Conservation (phyloP, 2,113 vertebrate genomes). For the Ondatra zibethicus region DNA sequence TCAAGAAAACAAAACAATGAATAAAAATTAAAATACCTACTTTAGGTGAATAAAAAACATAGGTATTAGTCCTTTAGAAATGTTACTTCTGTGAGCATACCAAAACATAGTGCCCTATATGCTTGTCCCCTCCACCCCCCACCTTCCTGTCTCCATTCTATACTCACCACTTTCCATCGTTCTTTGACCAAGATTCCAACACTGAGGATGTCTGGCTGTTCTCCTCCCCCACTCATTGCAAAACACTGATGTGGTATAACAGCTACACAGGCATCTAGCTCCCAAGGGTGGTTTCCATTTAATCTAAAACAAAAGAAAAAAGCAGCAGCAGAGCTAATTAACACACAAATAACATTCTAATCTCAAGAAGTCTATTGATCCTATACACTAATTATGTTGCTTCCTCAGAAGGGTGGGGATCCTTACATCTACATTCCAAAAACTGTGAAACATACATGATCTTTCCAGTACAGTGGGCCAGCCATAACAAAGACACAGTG, state of each 20-base stretch:
- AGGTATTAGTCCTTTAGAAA: conserved; percentile 43
- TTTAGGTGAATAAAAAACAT: conserved; percentile 50
- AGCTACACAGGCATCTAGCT: conserved; percentile 86
- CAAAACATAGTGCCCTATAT: neutral
- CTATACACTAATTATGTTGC: conserved; percentile 19
- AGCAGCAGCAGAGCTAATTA: conserved; percentile 64
- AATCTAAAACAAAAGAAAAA: conserved; percentile 84
- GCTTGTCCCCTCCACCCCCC: neutral
- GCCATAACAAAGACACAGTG: neutral
- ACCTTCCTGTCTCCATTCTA: neutral
- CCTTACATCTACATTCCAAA: neutral
- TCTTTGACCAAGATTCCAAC: conserved; percentile 97
- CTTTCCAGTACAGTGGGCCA: conserved; percentile 31
- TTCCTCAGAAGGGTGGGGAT: conserved; percentile 7
- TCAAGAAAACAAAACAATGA: neutral
- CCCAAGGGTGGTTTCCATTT: conserved; percentile 88
- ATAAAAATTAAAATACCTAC: conserved; percentile 56
- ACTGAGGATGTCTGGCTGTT: conserved; percentile 97
- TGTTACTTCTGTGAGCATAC: conserved; percentile 14
- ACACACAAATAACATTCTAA: conserved; percentile 6
- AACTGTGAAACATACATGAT: conserved; percentile 9
- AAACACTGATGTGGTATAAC: conserved; percentile 80
- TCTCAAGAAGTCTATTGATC: conserved; percentile 36
- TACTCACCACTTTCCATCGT: conserved; percentile 99
- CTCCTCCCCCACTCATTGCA: conserved; percentile 97